These are phyloP conservation scores for Telenomus remus DNA, from an alignment of 1,140 invertebrate genomes.

Conservation along the genomic window DNA sequence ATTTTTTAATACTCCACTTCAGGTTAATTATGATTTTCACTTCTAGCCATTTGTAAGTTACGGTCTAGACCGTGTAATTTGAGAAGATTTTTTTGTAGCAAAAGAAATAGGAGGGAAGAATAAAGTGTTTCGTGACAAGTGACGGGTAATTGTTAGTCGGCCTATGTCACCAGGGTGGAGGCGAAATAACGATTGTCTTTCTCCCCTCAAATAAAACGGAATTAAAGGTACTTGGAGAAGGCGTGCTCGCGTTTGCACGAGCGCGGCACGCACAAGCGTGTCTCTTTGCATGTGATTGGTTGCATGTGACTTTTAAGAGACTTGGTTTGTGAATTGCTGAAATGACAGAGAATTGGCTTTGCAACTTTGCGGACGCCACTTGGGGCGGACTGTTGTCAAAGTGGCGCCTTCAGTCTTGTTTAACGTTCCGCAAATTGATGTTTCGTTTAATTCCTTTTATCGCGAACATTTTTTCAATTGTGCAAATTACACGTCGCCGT, in stretches of 20 bases:
- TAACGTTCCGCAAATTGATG: not conserved
- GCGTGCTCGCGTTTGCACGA: slow-evolving; percentile 47
- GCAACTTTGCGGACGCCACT: slow-evolving; percentile 32
- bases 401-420: slow-evolving; percentile 5
- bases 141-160: slow-evolving; percentile 38
- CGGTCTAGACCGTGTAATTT: slow-evolving; percentile 7
- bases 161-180: slow-evolving; percentile 19
- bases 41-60: not conserved
- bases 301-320: slow-evolving; percentile 31
- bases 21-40: too few relatives aligned
- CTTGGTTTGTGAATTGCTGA: slow-evolving; percentile 17
- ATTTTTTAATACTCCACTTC: too few relatives aligned
- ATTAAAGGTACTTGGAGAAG: slow-evolving; percentile 48
- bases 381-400: slow-evolving; percentile 25
- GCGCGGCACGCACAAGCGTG: slow-evolving; percentile 40
- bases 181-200: slow-evolving; percentile 41
- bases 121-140: slow-evolving; percentile 49
- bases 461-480: too few relatives aligned
- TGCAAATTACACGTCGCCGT: too few relatives aligned
- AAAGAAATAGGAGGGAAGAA: slow-evolving; percentile 11
- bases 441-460: not conserved
- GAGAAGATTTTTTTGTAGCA: not conserved
- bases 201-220: slow-evolving; percentile 38
- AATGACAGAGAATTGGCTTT: slow-evolving; percentile 43
- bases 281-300: slow-evolving; percentile 53